Evolutionary conservation across 2,797 vertebrate genomes (phyloP).

Genomic region (Clamator glandarius): DNA sequence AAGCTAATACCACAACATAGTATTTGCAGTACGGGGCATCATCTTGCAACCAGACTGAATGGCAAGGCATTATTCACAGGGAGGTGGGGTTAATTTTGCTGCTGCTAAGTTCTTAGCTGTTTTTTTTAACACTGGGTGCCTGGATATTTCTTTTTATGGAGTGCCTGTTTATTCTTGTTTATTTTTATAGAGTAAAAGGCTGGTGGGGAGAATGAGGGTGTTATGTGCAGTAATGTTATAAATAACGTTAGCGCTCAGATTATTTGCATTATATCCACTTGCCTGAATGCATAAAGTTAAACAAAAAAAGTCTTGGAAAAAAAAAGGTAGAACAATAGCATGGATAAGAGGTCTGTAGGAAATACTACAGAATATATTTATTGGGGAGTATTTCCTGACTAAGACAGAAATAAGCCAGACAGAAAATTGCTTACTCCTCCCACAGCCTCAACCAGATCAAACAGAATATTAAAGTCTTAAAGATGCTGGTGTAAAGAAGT

Average conservation of each 20-base stretch:
- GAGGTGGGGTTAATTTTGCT: constrained; percentile 7
- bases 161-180: constrained; percentile 38
- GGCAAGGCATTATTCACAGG: constrained; percentile 13
- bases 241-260: constrained; percentile 1
- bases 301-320: background rate
- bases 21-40: background rate
- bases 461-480: constrained; percentile 33
- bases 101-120: constrained; percentile 22
- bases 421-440: constrained; percentile 27
- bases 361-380: background rate
- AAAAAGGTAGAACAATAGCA: background rate
- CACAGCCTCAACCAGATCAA: constrained; percentile 26
- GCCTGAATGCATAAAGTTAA: background rate
- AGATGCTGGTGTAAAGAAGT: constrained; percentile 1
- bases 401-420: constrained; percentile 12
- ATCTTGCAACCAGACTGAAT: background rate
- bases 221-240: constrained; percentile 50
- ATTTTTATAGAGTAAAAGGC: constrained; percentile 54
- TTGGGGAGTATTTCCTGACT: background rate
- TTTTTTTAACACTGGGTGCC: constrained; percentile 33
- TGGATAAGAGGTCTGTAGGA: background rate
- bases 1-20: background rate
- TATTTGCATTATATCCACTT: constrained; percentile 47
- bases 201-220: constrained; percentile 57
- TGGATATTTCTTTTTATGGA: constrained; percentile 40